These are phyloP conservation scores for Mirza zaza DNA, from an alignment of 2,113 vertebrate species.

Conservation along the genomic window DNA sequence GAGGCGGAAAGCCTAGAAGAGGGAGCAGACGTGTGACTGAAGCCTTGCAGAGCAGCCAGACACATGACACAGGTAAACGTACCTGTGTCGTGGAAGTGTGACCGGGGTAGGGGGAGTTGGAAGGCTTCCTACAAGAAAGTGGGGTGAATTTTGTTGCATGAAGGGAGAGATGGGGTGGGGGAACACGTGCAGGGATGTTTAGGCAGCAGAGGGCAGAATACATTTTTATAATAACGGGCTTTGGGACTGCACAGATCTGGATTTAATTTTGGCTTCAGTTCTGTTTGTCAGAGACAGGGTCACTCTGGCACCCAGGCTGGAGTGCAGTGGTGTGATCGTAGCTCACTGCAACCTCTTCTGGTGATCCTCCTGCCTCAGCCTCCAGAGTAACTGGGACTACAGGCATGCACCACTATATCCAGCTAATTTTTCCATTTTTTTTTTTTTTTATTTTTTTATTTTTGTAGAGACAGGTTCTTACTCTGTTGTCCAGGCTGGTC, in stretches of 20 bases:
- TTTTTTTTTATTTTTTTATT: too few relatives aligned
- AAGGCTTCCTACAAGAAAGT: neutral
- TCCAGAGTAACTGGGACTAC: too few relatives aligned
- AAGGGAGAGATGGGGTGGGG: neutral
- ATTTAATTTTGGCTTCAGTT: neutral
- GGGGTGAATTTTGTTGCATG: neutral
- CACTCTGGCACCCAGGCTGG: too few relatives aligned
- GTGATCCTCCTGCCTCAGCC: too few relatives aligned
- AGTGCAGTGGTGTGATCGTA: too few relatives aligned
- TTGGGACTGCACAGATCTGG: neutral
- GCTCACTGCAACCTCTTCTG: too few relatives aligned
- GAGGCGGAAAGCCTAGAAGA: neutral
- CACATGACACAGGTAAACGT: neutral
- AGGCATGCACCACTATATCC: too few relatives aligned
- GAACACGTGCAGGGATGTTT: neutral
- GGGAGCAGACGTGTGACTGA: neutral
- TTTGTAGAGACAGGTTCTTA: too few relatives aligned
- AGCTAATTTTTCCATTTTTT: too few relatives aligned
- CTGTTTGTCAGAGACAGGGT: too few relatives aligned
- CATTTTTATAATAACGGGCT: too few relatives aligned
- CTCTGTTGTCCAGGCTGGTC: too few relatives aligned
- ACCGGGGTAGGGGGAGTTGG: neutral
- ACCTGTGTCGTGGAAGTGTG: neutral
- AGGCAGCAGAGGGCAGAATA: neutral
- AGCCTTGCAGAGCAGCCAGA: neutral